Percentiles rank a stretch among this genome's conserved stretches.
Evolutionary conservation across 1,140 invertebrate genomes (phyloP).

Genomic region (Anagrus nilaparvatae): DNA sequence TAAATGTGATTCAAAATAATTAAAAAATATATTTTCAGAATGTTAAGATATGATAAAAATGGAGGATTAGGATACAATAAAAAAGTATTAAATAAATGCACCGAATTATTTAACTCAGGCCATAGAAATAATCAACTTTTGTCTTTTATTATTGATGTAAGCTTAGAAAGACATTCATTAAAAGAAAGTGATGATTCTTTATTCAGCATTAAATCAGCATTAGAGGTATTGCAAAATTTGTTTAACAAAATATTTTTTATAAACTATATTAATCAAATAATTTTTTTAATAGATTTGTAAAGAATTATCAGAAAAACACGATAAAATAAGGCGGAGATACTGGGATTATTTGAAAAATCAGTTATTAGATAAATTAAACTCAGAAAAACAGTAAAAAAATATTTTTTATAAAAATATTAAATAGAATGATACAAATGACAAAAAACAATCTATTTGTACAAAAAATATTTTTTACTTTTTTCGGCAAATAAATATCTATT

Average conservation of each 20-base stretch:
- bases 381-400: constrained; percentile 2
- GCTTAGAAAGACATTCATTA: constrained; percentile 42
- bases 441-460: too few relatives aligned
- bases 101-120: constrained; percentile 60
- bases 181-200: constrained; percentile 25
- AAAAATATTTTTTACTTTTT: too few relatives aligned
- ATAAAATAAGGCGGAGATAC: constrained; percentile 74
- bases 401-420: constrained; percentile 10
- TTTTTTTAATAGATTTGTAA: constrained; percentile 55
- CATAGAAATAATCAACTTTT: constrained; percentile 69
- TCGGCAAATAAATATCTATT: too few relatives aligned
- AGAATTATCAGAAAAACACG: constrained; percentile 62
- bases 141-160: constrained; percentile 67
- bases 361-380: constrained; percentile 33
- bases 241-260: constrained; percentile 18
- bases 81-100: constrained; percentile 60
- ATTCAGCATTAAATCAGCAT: constrained; percentile 29
- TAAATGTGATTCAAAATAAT: too few relatives aligned
- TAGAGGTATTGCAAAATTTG: constrained; percentile 25
- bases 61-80: constrained; percentile 56
- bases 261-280: constrained; percentile 10
- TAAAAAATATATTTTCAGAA: constrained; percentile 37
- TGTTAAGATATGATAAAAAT: constrained; percentile 55
- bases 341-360: constrained; percentile 63
- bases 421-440: too few relatives aligned